Conservation (phyloP, 2,888 invertebrate genomes). For the Mesodorylaimus sp. region DNA sequence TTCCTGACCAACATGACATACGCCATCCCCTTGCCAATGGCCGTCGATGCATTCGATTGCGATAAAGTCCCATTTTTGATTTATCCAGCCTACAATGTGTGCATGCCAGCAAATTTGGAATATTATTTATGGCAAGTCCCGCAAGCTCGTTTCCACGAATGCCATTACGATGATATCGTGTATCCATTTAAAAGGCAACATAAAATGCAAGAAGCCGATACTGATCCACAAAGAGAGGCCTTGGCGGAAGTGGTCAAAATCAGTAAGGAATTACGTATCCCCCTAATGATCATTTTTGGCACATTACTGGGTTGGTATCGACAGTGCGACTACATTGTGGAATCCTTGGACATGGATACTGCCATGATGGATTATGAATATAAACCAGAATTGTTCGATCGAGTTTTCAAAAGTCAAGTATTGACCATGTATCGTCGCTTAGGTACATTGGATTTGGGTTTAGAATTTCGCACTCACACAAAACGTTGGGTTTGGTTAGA, state of each 20-base stretch:
- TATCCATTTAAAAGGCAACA: neutral
- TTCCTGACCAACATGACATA: neutral
- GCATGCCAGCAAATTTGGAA: neutral
- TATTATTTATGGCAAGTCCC: neutral
- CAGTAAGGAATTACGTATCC: neutral
- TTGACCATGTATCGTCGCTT: neutral
- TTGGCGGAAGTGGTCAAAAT: neutral
- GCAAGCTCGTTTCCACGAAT: neutral
- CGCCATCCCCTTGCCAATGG: neutral
- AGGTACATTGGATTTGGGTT: neutral
- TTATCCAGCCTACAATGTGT: too few species aligned
- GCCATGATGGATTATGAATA: neutral
- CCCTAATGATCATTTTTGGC: neutral
- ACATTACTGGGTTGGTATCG: slow-evolving; percentile 6
- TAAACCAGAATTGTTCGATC: neutral
- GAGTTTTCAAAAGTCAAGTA: neutral
- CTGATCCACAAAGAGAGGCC: neutral
- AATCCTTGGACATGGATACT: neutral
- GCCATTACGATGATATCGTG: neutral
- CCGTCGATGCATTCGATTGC: neutral
- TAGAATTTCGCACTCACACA: neutral
- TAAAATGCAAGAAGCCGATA: neutral
- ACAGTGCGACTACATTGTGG: slow-evolving; percentile 6
- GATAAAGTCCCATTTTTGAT: neutral
- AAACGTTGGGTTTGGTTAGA: neutral